Evolutionary conservation across 2,888 invertebrate genomes (phyloP).

Genomic region (Noctua pronuba): DNA sequence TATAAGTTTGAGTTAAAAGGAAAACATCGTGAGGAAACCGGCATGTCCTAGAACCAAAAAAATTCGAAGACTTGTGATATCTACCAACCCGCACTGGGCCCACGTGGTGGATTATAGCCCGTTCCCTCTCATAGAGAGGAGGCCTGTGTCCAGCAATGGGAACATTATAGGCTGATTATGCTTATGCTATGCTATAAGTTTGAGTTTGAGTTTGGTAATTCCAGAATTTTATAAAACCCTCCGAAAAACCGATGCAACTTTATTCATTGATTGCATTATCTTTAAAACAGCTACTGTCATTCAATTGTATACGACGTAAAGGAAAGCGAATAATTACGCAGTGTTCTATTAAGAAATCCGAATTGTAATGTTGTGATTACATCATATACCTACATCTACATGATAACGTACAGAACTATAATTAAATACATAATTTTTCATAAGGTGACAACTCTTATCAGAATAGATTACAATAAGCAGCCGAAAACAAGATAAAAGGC

Average conservation of each 20-base stretch:
- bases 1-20: too few relatives aligned
- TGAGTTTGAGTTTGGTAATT: too few relatives aligned
- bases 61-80: too few relatives aligned
- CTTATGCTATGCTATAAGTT: too few relatives aligned
- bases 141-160: too few relatives aligned
- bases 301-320: constrained; percentile 21
- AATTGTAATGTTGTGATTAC: constrained; percentile 32
- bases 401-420: constrained; percentile 37
- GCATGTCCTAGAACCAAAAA: too few relatives aligned
- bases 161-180: too few relatives aligned
- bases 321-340: constrained; percentile 29
- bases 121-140: too few relatives aligned
- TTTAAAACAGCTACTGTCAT: neutral
- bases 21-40: too few relatives aligned
- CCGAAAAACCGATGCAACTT: neutral
- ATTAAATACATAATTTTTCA: constrained; percentile 48
- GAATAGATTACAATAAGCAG: constrained; percentile 46
- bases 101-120: too few relatives aligned
- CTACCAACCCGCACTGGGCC: too few relatives aligned
- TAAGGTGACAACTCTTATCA: constrained; percentile 40
- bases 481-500: constrained; percentile 41
- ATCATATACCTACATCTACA: constrained; percentile 18
- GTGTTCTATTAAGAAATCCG: constrained; percentile 27
- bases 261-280: constrained; percentile 4
- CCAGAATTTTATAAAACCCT: neutral